Base-by-base conservation (phyloP, 2,113 vertebrate genomes). In the Anoura caudifer region DNA sequence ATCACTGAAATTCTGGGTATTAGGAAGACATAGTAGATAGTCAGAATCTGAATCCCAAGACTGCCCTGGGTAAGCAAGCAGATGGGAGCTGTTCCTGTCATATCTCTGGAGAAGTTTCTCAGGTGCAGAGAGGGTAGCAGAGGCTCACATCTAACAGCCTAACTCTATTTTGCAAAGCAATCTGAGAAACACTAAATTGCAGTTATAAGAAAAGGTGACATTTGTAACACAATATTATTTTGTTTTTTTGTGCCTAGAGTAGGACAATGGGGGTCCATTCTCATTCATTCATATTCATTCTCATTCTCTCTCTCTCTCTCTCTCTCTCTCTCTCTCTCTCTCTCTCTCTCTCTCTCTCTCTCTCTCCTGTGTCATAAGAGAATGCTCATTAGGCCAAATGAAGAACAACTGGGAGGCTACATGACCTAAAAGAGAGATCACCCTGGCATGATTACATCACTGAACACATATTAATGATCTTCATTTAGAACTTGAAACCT, bases 161-260 rank as follows among this genome's bases (percentile, higher is more conserved):
- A 59, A 86, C 12, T 81, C 47, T 90, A 93, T 90, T 97, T 95
- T 95, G 33, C 33, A 94, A 88, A 96, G 9, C 9, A 83, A 69
- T 59, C 15, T 73, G 75, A 94, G 73, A 75, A 98, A 2, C 24
- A 88, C 7, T 84, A 59, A 95, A 50, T 1, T 83, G 10, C 50
- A 79, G 1, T 81, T 91, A 84, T 50, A 95, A 93, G n/a, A 82
- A 96, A 65, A 56, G 45, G 17, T 88, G 87, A 50, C 17, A 19
- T 73, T 90, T 97, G 61, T 93, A 61, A 2, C 10, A 87, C 54
- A 38, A 24, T 80, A 28, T 45, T 86, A 52, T 81, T 36, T 72
- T 91, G 10, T 2, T 61, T 28, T 85, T 91, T 67, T 56, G 19
- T 20, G 67, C 77, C 22, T 87, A 67, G 8, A 90, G 8, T 33